Evolutionary conservation across 2,888 invertebrate species (phyloP).

Genomic region (Volucella inflata): DNA sequence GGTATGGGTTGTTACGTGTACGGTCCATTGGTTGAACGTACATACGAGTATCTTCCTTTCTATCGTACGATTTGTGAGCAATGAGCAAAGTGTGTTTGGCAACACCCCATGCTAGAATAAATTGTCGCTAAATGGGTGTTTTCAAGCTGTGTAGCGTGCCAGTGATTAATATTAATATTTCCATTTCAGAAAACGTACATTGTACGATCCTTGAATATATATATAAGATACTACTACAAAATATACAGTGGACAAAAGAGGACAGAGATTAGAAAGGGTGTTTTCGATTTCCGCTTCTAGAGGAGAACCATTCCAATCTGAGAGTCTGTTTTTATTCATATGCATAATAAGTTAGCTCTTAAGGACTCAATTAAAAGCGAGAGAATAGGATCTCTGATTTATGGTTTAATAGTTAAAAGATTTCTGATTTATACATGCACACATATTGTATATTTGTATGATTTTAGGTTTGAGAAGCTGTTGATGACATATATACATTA

Average conservation of each 20-base stretch:
- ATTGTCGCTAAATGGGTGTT: conserved; percentile 47
- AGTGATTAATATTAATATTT: conserved; percentile 68
- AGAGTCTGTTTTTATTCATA: not conserved
- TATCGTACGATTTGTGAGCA: conserved; percentile 59
- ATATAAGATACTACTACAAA: conserved; percentile 26
- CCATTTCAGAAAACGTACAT: conserved; percentile 55
- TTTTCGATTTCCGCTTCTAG: not conserved
- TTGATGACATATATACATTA: no score
- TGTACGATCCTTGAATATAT: conserved; percentile 4
- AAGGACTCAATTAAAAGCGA: no score
- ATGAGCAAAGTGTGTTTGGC: conserved; percentile 61
- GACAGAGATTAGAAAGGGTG: conserved; percentile 15
- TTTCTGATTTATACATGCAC: no score
- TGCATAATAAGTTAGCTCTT: no score
- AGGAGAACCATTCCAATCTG: not conserved
- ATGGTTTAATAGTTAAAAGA: no score
- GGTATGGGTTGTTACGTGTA: conserved; percentile 22
- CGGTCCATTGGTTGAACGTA: not conserved
- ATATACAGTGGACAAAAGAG: conserved; percentile 11
- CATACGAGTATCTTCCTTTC: conserved; percentile 37
- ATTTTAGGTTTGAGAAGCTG: no score
- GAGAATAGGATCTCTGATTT: no score
- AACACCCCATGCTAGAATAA: conserved; percentile 57
- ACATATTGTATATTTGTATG: no score
- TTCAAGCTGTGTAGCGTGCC: conserved; percentile 42